Conservation (phyloP, 1,140 invertebrate species). For the Akabosia matsudoensis region DNA sequence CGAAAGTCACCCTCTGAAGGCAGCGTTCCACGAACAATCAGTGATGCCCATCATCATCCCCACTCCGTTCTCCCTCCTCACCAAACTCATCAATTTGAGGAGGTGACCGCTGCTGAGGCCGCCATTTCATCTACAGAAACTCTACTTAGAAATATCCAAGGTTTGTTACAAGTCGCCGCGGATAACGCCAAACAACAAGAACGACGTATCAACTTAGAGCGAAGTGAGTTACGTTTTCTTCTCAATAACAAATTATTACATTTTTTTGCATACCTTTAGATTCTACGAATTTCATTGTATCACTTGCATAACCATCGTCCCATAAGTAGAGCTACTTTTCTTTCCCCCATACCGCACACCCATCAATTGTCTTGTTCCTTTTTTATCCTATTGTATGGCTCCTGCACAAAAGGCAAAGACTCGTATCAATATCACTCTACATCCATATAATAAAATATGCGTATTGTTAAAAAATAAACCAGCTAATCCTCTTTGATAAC, state of each 20-base stretch:
- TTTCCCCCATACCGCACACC: too few species aligned
- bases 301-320: too few species aligned
- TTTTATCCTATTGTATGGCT: background rate
- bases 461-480: too few species aligned
- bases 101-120: constrained; percentile 48
- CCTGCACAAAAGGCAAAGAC: too few species aligned
- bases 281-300: too few species aligned
- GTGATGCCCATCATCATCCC: constrained; percentile 40
- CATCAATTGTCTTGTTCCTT: too few species aligned
- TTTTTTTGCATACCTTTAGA: too few species aligned
- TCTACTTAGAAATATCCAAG: constrained; percentile 88
- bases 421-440: too few species aligned
- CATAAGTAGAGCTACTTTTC: too few species aligned
- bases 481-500: background rate
- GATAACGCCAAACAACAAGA: constrained; percentile 94
- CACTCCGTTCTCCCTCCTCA: constrained; percentile 41
- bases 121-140: constrained; percentile 80
- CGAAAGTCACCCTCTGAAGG: constrained; percentile 40
- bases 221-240: constrained; percentile 77
- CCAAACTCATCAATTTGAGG: constrained; percentile 42
- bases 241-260: too few species aligned
- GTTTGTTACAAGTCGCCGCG: constrained; percentile 87
- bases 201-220: constrained; percentile 90
- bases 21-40: constrained; percentile 23
- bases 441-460: constrained; percentile 16